A percentile compares a stretch with the other conserved stretches of the same genome.
These are phyloP conservation scores for Acrossocheilus fasciatus DNA, from an alignment of 2,797 vertebrate species.

Conservation along the genomic window DNA sequence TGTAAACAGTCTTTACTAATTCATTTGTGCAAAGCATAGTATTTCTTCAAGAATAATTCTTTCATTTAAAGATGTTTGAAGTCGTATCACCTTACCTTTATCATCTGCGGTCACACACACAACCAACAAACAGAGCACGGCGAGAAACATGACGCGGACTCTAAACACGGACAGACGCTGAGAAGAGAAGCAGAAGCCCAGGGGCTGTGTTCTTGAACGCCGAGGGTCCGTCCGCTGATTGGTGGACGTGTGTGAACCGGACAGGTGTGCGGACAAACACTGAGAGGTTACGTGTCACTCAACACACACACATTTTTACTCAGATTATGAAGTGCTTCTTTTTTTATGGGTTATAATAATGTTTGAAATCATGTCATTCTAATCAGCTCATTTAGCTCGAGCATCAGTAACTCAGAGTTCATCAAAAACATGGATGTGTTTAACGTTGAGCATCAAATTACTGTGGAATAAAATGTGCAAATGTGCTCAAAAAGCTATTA, in stretches of 20 bases:
- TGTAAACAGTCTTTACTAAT: no score
- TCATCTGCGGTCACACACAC: slow-evolving; percentile 63
- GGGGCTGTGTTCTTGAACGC: slow-evolving; percentile 17
- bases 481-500: background rate
- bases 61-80: background rate
- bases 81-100: slow-evolving; percentile 68
- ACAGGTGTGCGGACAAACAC: slow-evolving; percentile 71
- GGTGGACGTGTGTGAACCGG: slow-evolving; percentile 75
- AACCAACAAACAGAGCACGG: slow-evolving; percentile 65
- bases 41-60: background rate
- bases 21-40: background rate
- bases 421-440: background rate
- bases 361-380: background rate
- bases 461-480: background rate
- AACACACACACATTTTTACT: background rate
- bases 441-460: background rate
- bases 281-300: slow-evolving; percentile 73
- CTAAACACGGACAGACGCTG: background rate
- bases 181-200: background rate
- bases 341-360: background rate
- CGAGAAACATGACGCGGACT: slow-evolving; percentile 63
- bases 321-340: background rate
- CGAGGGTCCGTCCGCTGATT: slow-evolving; percentile 56
- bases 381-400: background rate
- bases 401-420: no score